Evolutionary conservation across 2,113 vertebrate genomes (phyloP).

Genomic region (Thunnus thynnus): DNA sequence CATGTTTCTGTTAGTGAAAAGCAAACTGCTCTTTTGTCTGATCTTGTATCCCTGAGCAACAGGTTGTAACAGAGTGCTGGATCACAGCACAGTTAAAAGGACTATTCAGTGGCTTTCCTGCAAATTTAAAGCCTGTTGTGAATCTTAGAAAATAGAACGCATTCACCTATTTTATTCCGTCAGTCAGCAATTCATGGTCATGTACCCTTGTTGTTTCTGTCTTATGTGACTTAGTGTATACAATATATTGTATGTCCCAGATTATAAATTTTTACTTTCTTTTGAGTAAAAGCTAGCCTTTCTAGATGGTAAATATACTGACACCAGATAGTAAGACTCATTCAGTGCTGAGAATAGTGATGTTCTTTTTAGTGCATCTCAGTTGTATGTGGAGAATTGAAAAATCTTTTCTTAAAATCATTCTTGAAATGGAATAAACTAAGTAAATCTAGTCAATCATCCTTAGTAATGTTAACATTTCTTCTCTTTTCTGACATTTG

Average conservation of each 20-base stretch:
- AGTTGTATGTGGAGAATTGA: no score
- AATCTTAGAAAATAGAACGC: conserved; percentile 3
- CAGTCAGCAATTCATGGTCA: background rate
- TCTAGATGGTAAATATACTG: no score
- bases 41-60: conserved; percentile 25
- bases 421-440: no score
- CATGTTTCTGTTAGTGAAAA: background rate
- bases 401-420: no score
- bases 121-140: conserved; percentile 12
- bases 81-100: background rate
- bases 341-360: background rate
- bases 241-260: background rate
- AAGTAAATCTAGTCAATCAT: no score
- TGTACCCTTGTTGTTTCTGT: background rate
- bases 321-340: background rate
- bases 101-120: background rate
- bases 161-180: background rate
- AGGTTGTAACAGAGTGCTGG: background rate
- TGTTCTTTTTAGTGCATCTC: no score
- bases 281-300: background rate
- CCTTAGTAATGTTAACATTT: no score
- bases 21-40: background rate
- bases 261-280: background rate
- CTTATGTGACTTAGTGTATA: background rate
- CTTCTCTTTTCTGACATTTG: background rate